These are phyloP conservation scores for Rhyzopertha dominica DNA, from an alignment of 1,140 invertebrate genomes.

Conservation along the genomic window DNA sequence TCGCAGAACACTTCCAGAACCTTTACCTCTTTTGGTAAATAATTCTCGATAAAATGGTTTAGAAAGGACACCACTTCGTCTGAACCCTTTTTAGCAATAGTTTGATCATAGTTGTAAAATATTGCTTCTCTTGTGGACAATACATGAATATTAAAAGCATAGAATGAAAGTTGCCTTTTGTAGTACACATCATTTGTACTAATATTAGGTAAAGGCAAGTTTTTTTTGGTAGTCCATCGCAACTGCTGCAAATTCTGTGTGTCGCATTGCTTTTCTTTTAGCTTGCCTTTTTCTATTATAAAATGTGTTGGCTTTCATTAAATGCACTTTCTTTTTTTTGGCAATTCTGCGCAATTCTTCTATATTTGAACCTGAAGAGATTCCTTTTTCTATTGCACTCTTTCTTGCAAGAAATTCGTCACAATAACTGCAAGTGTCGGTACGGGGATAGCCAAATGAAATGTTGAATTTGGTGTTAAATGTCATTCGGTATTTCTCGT, in stretches of 20 bases:
- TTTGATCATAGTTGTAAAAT: conserved; percentile 20
- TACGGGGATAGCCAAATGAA: conserved; percentile 14
- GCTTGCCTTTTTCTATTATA: conserved; percentile 5
- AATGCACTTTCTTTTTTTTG: conserved; percentile 1
- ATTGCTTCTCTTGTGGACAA: conserved; percentile 13
- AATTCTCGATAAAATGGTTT: too few relatives aligned
- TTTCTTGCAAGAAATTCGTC: conserved; percentile 4
- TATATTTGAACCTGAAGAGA: background rate
- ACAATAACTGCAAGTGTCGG: conserved; percentile 13
- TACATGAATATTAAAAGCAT: conserved; percentile 22
- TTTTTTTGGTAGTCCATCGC: conserved; percentile 18
- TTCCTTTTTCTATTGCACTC: conserved; percentile 2
- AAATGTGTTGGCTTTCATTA: conserved; percentile 7
- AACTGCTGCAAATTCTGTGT: conserved; percentile 1
- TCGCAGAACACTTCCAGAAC: conserved; percentile 22
- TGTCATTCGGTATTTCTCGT: conserved; percentile 6
- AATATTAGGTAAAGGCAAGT: conserved; percentile 16
- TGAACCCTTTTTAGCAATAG: conserved; percentile 11
- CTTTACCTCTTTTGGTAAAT: conserved; percentile 2
- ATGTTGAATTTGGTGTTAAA: conserved; percentile 14
- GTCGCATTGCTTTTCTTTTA: background rate
- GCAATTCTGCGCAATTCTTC: background rate
- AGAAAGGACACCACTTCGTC: conserved; percentile 16
- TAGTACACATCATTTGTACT: conserved; percentile 25
- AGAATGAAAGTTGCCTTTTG: conserved; percentile 19